Evolutionary conservation across 2,888 invertebrate genomes (phyloP).

Genomic region (Brachypterus glaber): DNA sequence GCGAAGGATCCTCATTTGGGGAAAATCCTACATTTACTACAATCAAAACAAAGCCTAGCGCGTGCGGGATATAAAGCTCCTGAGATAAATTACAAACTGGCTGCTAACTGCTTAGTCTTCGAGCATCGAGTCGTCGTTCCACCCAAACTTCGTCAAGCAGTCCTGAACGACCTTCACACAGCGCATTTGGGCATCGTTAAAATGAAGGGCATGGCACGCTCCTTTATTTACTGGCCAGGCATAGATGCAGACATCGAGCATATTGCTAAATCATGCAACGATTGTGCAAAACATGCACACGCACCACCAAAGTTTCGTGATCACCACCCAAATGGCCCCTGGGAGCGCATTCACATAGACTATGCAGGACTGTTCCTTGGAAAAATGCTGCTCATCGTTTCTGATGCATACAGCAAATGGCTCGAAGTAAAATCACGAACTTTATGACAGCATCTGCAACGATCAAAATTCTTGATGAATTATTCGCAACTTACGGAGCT

Average conservation of each 20-base stretch:
- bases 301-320: conserved; percentile 16
- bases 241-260: conserved; percentile 25
- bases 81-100: conserved; percentile 13
- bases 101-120: conserved; percentile 14
- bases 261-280: conserved; percentile 19
- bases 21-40: conserved; percentile 5
- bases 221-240: conserved; percentile 21
- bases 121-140: conserved; percentile 20
- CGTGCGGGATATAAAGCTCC: conserved; percentile 6
- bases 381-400: conserved; percentile 15
- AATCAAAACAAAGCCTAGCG: conserved; percentile 7
- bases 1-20: conserved; percentile 10
- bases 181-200: conserved; percentile 25
- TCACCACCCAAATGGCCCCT: conserved; percentile 21
- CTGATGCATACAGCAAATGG: conserved; percentile 22
- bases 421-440: conserved; percentile 19
- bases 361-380: conserved; percentile 26
- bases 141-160: conserved; percentile 10
- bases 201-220: conserved; percentile 25
- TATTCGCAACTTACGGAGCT: conserved; percentile 20
- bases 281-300: conserved; percentile 15
- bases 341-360: conserved; percentile 29
- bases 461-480: conserved; percentile 13
- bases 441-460: conserved; percentile 13
- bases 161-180: conserved; percentile 20